These are phyloP conservation scores for Rattus norvegicus DNA, from an alignment of 2,113 vertebrate genomes.

Conservation along the genomic window DNA sequence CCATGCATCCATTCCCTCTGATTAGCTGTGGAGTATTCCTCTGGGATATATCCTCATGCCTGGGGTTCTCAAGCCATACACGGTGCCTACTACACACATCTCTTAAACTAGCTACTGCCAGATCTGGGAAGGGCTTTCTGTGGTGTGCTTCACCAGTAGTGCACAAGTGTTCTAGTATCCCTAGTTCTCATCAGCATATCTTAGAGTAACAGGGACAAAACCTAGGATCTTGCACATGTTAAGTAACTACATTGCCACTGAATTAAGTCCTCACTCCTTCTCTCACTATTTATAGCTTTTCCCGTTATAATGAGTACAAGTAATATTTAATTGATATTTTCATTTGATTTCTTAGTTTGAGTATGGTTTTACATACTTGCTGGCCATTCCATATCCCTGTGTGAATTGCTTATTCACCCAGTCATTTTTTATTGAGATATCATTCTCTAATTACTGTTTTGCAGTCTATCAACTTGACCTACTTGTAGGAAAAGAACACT, in stretches of 20 bases:
- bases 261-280: neutral
- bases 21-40: neutral
- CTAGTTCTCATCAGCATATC: neutral
- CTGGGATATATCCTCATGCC: neutral
- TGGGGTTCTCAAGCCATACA: neutral
- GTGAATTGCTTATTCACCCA: neutral
- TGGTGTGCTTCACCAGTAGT: neutral
- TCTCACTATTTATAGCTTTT: constrained; percentile 16
- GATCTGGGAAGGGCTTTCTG: neutral
- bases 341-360: constrained; percentile 6
- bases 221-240: neutral
- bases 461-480: neutral
- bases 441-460: neutral
- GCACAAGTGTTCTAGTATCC: neutral
- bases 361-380: neutral
- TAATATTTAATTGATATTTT: neutral
- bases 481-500: neutral
- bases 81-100: neutral
- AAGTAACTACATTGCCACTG: neutral
- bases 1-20: neutral
- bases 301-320: neutral
- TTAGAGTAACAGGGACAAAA: neutral
- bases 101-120: neutral
- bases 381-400: neutral
- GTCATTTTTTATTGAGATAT: constrained; percentile 9